These are phyloP conservation scores for Cylindroiulus punctatus DNA, from an alignment of 2,888 invertebrate species.

Conservation along the genomic window DNA sequence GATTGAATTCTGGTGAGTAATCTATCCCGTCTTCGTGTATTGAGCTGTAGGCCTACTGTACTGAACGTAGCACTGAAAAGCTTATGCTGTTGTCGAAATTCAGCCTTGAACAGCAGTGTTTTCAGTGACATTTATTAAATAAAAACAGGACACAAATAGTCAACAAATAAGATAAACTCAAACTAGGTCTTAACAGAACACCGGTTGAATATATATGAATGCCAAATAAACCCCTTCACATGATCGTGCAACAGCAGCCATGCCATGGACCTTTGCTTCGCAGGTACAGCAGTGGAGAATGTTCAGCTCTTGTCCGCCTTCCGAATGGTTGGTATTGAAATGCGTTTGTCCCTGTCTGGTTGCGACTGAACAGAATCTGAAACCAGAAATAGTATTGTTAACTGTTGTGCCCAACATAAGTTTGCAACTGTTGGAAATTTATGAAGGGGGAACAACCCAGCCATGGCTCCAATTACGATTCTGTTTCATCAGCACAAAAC, in stretches of 20 bases:
- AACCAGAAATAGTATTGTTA: background rate
- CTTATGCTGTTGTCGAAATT: too few species aligned
- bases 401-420: background rate
- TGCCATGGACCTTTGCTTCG: conserved; percentile 50
- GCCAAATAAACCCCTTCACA: conserved; percentile 47
- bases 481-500: too few species aligned
- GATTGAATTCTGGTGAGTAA: background rate
- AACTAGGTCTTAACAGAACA: conserved; percentile 41
- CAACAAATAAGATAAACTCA: conserved; percentile 38
- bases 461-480: too few species aligned
- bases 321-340: conserved; percentile 53
- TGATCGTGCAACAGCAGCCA: conserved; percentile 50
- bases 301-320: conserved; percentile 24
- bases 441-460: too few species aligned
- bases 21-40: background rate
- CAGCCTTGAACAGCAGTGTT: background rate
- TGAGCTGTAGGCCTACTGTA: background rate
- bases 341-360: conserved; percentile 34
- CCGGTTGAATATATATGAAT: conserved; percentile 13
- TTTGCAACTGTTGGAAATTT: background rate
- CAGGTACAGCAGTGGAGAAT: conserved; percentile 51
- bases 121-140: conserved; percentile 43
- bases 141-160: conserved; percentile 43
- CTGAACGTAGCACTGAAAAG: too few species aligned
- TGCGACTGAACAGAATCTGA: conserved; percentile 52